Evolutionary conservation across 2,113 vertebrate species (phyloP).

Genomic region (Collichthys lucidus): DNA sequence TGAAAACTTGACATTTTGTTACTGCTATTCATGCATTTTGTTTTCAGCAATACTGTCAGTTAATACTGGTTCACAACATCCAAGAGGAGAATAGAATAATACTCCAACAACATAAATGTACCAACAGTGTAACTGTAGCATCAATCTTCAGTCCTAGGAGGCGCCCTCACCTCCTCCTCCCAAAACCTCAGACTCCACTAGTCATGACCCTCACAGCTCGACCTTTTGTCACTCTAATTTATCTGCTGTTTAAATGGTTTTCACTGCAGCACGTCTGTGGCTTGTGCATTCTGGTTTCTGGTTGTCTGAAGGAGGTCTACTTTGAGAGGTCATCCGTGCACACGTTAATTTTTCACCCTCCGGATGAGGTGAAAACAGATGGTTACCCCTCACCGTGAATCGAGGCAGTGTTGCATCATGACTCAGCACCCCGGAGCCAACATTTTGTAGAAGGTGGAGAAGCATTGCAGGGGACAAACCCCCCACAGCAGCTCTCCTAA

Average conservation of each 20-base stretch:
- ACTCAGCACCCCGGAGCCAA: conserved; percentile 38
- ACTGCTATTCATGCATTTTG: not conserved
- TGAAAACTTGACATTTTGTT: conserved; percentile 4
- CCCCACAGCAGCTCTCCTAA: conserved; percentile 44
- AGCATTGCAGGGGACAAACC: not conserved
- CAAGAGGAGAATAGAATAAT: not conserved
- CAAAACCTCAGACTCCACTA: conserved; percentile 15
- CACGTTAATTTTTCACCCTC: conserved; percentile 43
- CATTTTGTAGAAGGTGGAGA: conserved; percentile 27
- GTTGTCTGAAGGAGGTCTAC: conserved; percentile 57
- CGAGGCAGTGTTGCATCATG: conserved; percentile 52
- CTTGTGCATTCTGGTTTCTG: conserved; percentile 36
- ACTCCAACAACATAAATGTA: not conserved
- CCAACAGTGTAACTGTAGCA: conserved; percentile 1
- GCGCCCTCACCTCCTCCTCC: not conserved
- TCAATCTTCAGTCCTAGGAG: conserved; percentile 23
- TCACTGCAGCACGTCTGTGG: conserved; percentile 21
- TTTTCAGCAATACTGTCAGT: not conserved
- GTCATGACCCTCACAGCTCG: not conserved
- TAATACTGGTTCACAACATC: not conserved
- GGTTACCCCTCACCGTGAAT: conserved; percentile 49
- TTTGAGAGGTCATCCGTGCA: conserved; percentile 37
- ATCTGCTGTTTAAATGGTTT: conserved; percentile 20
- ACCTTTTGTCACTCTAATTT: conserved; percentile 44
- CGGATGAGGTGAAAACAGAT: conserved; percentile 69